Evolutionary conservation across 2,113 vertebrate species (phyloP).

Genomic region (Arvicanthis niloticus): DNA sequence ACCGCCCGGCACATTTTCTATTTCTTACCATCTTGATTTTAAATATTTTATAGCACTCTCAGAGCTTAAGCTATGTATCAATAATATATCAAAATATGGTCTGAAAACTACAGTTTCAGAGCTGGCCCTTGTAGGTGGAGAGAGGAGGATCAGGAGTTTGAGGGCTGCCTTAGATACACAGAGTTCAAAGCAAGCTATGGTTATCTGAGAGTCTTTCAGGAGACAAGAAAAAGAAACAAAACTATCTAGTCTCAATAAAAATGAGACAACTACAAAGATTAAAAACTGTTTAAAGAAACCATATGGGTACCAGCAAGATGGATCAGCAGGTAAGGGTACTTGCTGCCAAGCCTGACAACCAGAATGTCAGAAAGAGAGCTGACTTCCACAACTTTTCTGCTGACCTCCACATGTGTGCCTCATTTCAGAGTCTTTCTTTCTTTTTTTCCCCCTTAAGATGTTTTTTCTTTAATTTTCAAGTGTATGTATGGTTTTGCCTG

Average conservation of each 20-base stretch:
- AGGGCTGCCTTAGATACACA: not conserved
- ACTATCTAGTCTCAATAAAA: not conserved
- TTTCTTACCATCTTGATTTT: slow-evolving; percentile 25
- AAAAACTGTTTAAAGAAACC: not conserved
- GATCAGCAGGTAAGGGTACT: not conserved
- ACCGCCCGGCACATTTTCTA: not conserved
- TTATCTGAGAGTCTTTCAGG: not conserved
- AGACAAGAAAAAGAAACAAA: no score
- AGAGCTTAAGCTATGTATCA: not conserved
- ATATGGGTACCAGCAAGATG: not conserved
- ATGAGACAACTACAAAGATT: not conserved
- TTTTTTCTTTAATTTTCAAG: not conserved
- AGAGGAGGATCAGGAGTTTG: not conserved
- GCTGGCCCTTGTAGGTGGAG: not conserved
- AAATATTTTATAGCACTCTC: slow-evolving; percentile 32
- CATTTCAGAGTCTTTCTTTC: not conserved
- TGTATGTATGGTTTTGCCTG: not conserved
- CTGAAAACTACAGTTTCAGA: not conserved
- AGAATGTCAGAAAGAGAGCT: not conserved
- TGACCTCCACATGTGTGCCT: no score
- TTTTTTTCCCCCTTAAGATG: no score
- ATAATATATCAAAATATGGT: not conserved
- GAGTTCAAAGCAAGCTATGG: not conserved
- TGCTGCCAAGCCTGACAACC: not conserved
- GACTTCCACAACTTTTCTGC: not conserved